phyloP scores from a whole-genome alignment of 2,888 invertebrate species.

The Creontiades dilutus region DNA sequence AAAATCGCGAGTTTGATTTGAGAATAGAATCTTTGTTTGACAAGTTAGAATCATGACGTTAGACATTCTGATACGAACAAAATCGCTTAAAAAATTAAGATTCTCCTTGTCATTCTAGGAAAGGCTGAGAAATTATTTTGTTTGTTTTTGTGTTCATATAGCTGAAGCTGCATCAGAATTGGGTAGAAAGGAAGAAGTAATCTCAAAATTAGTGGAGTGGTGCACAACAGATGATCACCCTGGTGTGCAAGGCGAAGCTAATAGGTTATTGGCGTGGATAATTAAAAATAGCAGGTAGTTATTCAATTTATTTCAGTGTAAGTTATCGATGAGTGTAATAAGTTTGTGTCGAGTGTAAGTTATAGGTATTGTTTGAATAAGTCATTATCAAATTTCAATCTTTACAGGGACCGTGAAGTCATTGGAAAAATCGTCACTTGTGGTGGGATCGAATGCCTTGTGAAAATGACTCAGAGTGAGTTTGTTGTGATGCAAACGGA shows the following conservation, averaged over 20 bases:
- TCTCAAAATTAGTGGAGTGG: slow-evolving; percentile 86
- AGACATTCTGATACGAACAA: no score
- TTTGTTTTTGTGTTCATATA: slow-evolving; percentile 19
- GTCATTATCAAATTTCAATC: background rate
- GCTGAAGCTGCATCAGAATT: slow-evolving; percentile 82
- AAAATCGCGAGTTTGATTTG: no score
- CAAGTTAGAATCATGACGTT: no score
- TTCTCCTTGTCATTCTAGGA: no score
- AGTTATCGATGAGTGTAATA: no score
- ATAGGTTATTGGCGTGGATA: slow-evolving; percentile 88
- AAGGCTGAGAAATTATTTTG: background rate
- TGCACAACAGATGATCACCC: slow-evolving; percentile 88
- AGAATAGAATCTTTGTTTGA: no score
- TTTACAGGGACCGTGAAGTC: slow-evolving; percentile 79
- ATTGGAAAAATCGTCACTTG: slow-evolving; percentile 79
- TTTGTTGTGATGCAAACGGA: slow-evolving; percentile 94
- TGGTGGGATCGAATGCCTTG: slow-evolving; percentile 87
- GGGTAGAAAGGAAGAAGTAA: slow-evolving; percentile 82
- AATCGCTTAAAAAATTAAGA: no score
- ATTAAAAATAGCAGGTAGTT: slow-evolving; percentile 83
- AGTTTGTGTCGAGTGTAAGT: no score
- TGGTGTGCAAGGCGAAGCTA: slow-evolving; percentile 91
- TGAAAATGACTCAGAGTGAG: slow-evolving; percentile 90
- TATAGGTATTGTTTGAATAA: no score
- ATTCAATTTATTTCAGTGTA: no score